Base-by-base conservation (phyloP, 64 coral and sea anemone species). In the Stylophora pistillata region DNA sequence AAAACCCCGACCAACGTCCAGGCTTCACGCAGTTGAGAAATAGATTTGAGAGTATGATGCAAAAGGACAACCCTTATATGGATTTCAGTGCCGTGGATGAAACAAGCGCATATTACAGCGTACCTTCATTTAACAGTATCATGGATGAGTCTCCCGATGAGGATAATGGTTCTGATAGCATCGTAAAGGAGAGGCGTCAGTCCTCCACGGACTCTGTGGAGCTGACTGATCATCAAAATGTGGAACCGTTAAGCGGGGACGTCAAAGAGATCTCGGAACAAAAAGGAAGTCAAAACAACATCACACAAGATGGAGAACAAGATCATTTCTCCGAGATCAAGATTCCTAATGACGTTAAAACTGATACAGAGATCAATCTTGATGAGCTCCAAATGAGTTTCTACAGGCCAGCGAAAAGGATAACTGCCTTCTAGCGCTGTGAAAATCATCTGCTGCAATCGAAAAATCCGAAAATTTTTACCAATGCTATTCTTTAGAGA, bases 31-130 rank as follows among this genome's bases (percentile, higher is more conserved):
- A 87, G 65, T 25, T 94, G 15, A 64, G 93, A 26, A 55, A 86
- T 13, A 37, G 33, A 28, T 82, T 94, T 1, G 93, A 94, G 68
- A 37, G 25, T 5, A 94, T 94, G 76, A 94, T 94, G 93, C 76
- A 86, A 58, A 56, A 79, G 37, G 74, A 94, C n/a, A 87, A 85
- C 41, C 88, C 93, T 2, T 94, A 94, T 56, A 33, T 90, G 65
- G 93, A 94, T 33, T 34, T 90, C 4, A 86, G 31, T 71, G 85
- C 61, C 17, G 33, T 89, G 68, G 69, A 85, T 41, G 74, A 78
- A 29, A 53, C 34, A 31, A 31, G 27, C 2, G 59, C 31, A 17
- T 90, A 85, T 4, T 94, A 87, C 37, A 85, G 68, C 16, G 66
- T 75, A 15, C 89, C 78, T 58, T 82, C 78, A 11, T 73, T 82